Conservation (phyloP, 2,113 vertebrate genomes). For the Pantherophis guttatus region DNA sequence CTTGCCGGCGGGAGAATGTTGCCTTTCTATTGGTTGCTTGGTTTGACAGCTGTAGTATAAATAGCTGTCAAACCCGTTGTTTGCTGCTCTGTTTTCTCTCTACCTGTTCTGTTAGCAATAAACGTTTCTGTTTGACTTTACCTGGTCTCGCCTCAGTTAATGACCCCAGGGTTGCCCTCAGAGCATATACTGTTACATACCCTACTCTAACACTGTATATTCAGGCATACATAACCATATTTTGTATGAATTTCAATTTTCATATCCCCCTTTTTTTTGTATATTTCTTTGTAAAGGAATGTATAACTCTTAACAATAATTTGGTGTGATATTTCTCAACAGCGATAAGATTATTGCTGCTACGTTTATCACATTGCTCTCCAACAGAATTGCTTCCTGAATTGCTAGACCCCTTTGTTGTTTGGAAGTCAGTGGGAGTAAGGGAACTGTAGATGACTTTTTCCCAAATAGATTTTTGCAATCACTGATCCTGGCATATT, state of each 20-base stretch:
- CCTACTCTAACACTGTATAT: neutral
- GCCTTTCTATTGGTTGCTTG: no score
- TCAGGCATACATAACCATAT: neutral
- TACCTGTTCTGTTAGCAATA: no score
- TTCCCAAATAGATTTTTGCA: neutral
- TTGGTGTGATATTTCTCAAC: neutral
- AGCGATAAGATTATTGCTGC: neutral
- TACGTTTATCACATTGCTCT: neutral
- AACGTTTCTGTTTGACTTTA: no score
- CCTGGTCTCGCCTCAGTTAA: no score
- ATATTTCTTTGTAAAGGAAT: neutral
- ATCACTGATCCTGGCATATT: neutral
- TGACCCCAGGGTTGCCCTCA: no score
- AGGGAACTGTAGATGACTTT: neutral
- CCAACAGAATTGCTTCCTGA: neutral
- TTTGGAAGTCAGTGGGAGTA: neutral
- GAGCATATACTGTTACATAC: neutral
- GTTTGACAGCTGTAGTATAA: no score
- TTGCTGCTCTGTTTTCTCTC: no score
- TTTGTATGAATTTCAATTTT: neutral
- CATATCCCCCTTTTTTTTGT: neutral
- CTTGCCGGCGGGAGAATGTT: no score
- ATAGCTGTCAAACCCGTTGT: no score
- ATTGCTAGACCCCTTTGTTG: neutral
- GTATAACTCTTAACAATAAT: neutral